phyloP scores from a whole-genome alignment of 35 echinoderm and acorn worm species.

The Apostichopus californicus region DNA sequence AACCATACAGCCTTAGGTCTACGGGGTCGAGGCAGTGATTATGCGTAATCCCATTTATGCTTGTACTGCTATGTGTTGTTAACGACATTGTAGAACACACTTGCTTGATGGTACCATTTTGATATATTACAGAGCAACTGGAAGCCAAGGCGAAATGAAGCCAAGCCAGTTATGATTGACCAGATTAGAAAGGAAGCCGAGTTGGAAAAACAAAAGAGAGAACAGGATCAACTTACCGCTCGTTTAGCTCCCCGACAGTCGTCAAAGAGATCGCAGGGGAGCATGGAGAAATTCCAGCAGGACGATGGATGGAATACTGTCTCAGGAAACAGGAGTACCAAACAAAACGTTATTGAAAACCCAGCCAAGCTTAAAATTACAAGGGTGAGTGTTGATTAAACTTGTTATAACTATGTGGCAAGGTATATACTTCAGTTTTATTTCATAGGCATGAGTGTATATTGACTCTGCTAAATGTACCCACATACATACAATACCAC shows the following conservation, averaged over 20 bases:
- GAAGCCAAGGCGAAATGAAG: slow-evolving; percentile 78
- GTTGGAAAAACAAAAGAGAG: neutral
- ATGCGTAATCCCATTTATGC: too few species aligned
- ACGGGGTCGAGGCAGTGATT: too few species aligned
- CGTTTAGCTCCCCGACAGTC: neutral
- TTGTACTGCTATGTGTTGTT: neutral
- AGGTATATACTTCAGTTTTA: too few species aligned
- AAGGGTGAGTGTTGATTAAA: slow-evolving; percentile 58
- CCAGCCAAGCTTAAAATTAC: slow-evolving; percentile 89
- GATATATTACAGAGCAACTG: slow-evolving; percentile 61
- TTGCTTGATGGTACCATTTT: neutral
- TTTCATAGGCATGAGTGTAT: too few species aligned
- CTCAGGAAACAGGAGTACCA: slow-evolving; percentile 46
- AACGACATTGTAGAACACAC: neutral
- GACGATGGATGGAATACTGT: slow-evolving; percentile 84
- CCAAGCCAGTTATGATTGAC: slow-evolving; percentile 82
- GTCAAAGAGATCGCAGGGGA: neutral
- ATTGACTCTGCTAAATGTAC: too few species aligned
- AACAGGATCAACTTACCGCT: neutral
- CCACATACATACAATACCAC: too few species aligned
- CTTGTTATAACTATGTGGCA: too few species aligned
- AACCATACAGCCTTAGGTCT: too few species aligned
- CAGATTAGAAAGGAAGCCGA: slow-evolving; percentile 72
- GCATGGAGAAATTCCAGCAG: slow-evolving; percentile 59
- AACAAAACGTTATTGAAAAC: slow-evolving; percentile 65